Evolutionary conservation across 2,888 invertebrate genomes (phyloP).

Genomic region (Nebria salina): DNA sequence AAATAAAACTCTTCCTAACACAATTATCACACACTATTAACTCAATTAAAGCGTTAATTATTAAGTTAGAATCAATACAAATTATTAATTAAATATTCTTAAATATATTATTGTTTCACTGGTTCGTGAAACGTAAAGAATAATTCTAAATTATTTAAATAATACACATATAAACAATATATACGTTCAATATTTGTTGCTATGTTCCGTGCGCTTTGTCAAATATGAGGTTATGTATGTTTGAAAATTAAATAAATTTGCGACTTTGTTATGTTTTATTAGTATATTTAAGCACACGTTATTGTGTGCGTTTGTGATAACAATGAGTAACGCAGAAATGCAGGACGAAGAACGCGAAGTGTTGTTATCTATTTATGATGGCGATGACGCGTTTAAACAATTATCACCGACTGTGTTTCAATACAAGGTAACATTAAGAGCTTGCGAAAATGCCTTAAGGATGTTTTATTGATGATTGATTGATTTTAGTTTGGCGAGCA

Average conservation of each 20-base stretch:
- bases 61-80: background rate
- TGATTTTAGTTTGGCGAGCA: conserved; percentile 80
- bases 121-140: too few species aligned
- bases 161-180: too few species aligned
- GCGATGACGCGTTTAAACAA: conserved; percentile 87
- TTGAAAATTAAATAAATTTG: conserved; percentile 1
- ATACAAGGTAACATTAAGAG: conserved; percentile 77
- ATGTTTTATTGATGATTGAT: background rate
- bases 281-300: background rate
- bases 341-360: conserved; percentile 93
- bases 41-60: background rate
- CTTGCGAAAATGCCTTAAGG: background rate
- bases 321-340: conserved; percentile 72
- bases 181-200: too few species aligned
- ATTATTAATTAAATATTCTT: background rate
- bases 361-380: conserved; percentile 92
- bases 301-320: conserved; percentile 38
- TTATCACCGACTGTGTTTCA: conserved; percentile 82
- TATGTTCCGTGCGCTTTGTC: background rate
- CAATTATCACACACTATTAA: background rate
- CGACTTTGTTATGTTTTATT: background rate
- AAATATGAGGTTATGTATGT: background rate
- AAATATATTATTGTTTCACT: background rate
- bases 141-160: too few species aligned
- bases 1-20: background rate